phyloP scores from a whole-genome alignment of 2,888 invertebrate species.

The Sisyra terminalis region DNA sequence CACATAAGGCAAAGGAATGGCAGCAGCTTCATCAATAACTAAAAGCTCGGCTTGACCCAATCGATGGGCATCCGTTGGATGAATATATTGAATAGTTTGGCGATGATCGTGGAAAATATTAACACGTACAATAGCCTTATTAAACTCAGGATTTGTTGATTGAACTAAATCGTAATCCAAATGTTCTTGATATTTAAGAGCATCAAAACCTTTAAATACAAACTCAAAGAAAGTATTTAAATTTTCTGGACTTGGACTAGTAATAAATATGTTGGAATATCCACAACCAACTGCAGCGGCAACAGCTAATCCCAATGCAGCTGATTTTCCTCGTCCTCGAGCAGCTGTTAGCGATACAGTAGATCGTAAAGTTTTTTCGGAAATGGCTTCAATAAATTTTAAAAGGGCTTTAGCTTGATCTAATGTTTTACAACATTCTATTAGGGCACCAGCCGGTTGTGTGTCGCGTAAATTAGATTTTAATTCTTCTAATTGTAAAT shows the following conservation, averaged over 20 bases:
- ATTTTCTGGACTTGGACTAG: constrained; percentile 96
- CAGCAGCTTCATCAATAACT: constrained; percentile 97
- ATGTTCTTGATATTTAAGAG: constrained; percentile 87
- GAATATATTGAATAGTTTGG: constrained; percentile 95
- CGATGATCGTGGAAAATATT: constrained; percentile 81
- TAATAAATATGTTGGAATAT: constrained; percentile 86
- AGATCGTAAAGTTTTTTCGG: constrained; percentile 74
- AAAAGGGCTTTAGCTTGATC: constrained; percentile 89
- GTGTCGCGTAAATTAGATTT: constrained; percentile 76
- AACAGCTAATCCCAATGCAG: constrained; percentile 85
- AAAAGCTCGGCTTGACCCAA: constrained; percentile 87
- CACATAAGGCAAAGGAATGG: constrained; percentile 88
- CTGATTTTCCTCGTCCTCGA: constrained; percentile 95
- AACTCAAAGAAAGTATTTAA: constrained; percentile 95
- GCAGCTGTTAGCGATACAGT: constrained; percentile 93
- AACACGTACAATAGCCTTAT: constrained; percentile 87
- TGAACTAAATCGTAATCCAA: constrained; percentile 87
- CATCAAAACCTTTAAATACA: constrained; percentile 87
- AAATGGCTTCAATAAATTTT: constrained; percentile 87
- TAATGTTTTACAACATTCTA: constrained; percentile 78
- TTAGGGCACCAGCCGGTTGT: constrained; percentile 78
- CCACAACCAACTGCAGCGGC: constrained; percentile 71
- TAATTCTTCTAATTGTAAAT: constrained; percentile 50
- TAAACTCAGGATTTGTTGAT: constrained; percentile 90
- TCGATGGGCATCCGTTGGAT: constrained; percentile 77